These are phyloP conservation scores for Berghia stephanieae DNA, from an alignment of 1,140 invertebrate species.

Conservation along the genomic window DNA sequence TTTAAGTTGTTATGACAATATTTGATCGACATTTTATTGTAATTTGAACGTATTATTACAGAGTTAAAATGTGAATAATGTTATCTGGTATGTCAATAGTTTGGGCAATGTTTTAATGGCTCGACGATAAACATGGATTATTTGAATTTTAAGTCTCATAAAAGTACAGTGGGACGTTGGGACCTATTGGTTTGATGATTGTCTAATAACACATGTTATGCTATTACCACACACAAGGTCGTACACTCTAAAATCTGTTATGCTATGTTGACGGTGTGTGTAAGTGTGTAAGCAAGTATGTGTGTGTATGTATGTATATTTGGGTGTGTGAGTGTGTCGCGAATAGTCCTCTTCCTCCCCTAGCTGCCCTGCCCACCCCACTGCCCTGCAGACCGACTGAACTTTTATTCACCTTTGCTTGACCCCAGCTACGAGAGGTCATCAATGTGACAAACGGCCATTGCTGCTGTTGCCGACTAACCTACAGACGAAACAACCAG, in stretches of 20 bases:
- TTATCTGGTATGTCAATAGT: too few relatives aligned
- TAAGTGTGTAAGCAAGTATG: neutral
- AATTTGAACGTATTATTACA: too few relatives aligned
- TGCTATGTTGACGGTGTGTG: neutral
- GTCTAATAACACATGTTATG: neutral
- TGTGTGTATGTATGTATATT: neutral
- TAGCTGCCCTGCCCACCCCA: neutral
- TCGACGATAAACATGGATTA: neutral
- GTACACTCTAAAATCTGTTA: neutral
- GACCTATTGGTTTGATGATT: neutral
- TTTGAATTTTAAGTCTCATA: neutral
- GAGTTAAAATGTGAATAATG: too few relatives aligned
- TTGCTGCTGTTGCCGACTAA: neutral
- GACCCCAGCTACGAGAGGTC: neutral
- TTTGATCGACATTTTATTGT: too few relatives aligned
- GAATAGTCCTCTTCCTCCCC: neutral
- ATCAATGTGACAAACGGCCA: neutral
- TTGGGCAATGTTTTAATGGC: neutral
- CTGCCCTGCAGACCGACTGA: neutral
- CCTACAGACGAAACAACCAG: neutral
- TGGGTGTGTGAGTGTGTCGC: slow-evolving; percentile 5
- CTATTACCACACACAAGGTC: neutral
- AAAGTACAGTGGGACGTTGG: neutral
- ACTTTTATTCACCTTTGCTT: neutral
- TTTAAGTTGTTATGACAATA: too few relatives aligned